phyloP scores from a whole-genome alignment of 1,140 invertebrate species.

The Ceratitis capitata region DNA sequence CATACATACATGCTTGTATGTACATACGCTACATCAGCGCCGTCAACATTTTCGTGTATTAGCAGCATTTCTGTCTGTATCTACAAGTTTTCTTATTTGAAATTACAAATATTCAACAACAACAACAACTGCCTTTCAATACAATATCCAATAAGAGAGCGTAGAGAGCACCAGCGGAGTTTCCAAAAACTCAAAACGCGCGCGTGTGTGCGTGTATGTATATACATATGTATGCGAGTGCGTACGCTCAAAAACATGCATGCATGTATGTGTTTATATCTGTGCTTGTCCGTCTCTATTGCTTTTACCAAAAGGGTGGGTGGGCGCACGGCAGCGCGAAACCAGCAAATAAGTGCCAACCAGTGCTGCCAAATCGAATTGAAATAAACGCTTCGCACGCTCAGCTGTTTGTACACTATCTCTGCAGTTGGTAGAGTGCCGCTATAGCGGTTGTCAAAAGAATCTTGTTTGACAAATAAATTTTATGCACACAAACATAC shows the following conservation, averaged over 20 bases:
- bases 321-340: conserved; percentile 23
- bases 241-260: not conserved
- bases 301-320: not conserved
- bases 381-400: not conserved
- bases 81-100: conserved; percentile 29
- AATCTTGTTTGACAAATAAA: not conserved
- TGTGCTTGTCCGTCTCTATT: not conserved
- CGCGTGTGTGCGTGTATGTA: not conserved
- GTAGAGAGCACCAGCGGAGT: not conserved
- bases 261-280: not conserved
- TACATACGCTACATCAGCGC: not conserved
- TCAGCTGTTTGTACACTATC: not conserved
- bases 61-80: conserved; percentile 36
- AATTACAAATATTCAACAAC: not conserved
- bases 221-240: not conserved
- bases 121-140: not conserved
- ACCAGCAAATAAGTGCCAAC: not conserved
- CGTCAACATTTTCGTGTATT: conserved; percentile 24
- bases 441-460: conserved; percentile 1
- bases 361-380: conserved; percentile 11
- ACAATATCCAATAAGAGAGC: not conserved
- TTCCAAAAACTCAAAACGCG: not conserved
- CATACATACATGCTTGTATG: not conserved
- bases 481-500: not conserved
- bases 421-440: not conserved